Evolutionary conservation across 2,888 invertebrate species (phyloP), one percentile per base, ranked within the genome.

Genomic region (Myopa testacea): DNA sequence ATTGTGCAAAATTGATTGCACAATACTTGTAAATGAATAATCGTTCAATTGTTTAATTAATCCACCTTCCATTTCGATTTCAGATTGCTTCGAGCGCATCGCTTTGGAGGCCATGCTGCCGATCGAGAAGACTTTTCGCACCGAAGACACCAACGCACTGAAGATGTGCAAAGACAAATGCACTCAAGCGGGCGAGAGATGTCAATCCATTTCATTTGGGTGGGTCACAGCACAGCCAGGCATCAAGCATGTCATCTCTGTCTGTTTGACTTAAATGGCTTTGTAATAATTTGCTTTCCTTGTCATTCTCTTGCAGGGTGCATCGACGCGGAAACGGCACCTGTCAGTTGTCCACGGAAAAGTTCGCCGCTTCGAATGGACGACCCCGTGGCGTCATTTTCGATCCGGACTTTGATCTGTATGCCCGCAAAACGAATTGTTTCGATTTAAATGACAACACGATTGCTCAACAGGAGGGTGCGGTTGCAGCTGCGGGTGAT

Each of bases 51-150:
- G 71, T 62, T 55, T n/a, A 26, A 55, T 67, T 37, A 45, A 63
- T 63, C 50, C 76, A 78, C 72, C 70, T 63, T 70, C 34, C 67
- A 50, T 63, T 81, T 52, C 71, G 73, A 78, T 85, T 84, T 79
- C 84, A 93, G 93, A 93, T 84, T 93, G 93, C 84, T 93, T 93
- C 85, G 92, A 93, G 82, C 91, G 93, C 80, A 89, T 93, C 78
- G 91, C 92, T 1, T 91, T 93, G 79, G 93, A 93, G 73, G 92
- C 93, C 79, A 92, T 92, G 86, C 86, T 93, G 79, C 91, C 92
- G 55, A 86, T 86, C 52, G 90, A 90, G 84, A 91, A 91, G 89
- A 92, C 93, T 89, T 92, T 92, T 83, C 91, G 92, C 40, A 92
- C 92, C 78, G 90, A 92, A 69, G 90, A 92, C 34, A 92, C 92